Conservation (phyloP, 2,797 vertebrate species). For the Parauchenoglanis ngamensis region DNA sequence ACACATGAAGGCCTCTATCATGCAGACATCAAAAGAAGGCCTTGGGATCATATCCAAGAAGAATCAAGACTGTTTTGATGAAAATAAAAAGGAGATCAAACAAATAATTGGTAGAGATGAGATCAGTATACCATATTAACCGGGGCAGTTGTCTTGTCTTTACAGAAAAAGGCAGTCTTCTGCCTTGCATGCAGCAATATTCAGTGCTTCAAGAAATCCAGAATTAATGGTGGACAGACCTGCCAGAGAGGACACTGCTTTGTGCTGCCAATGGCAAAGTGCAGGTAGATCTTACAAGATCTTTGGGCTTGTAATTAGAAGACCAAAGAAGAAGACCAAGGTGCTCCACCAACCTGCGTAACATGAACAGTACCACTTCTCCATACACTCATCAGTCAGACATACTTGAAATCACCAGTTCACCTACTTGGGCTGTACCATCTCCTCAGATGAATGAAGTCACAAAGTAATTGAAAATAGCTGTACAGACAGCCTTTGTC, state of each 20-base stretch:
- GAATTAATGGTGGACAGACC: background rate
- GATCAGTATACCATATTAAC: too few species aligned
- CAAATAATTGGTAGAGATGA: background rate
- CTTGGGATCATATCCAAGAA: background rate
- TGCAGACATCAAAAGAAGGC: background rate
- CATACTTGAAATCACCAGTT: background rate
- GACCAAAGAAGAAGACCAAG: background rate
- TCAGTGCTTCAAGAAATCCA: background rate
- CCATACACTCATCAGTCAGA: background rate
- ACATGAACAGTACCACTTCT: background rate
- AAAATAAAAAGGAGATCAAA: background rate
- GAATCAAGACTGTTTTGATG: background rate
- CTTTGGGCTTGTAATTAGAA: background rate
- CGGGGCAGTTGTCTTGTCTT: background rate
- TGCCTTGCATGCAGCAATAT: background rate
- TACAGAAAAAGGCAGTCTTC: background rate
- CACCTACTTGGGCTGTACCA: background rate
- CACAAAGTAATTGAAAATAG: background rate
- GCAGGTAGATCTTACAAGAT: background rate
- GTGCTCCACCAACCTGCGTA: background rate
- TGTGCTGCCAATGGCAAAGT: background rate
- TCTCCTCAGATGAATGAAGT: background rate
- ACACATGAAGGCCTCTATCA: background rate
- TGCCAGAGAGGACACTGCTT: background rate
- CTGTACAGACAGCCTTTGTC: background rate